Evolutionary conservation across 2,113 vertebrate species (phyloP).

Genomic region (rat (Rattus norvegicus)): DNA sequence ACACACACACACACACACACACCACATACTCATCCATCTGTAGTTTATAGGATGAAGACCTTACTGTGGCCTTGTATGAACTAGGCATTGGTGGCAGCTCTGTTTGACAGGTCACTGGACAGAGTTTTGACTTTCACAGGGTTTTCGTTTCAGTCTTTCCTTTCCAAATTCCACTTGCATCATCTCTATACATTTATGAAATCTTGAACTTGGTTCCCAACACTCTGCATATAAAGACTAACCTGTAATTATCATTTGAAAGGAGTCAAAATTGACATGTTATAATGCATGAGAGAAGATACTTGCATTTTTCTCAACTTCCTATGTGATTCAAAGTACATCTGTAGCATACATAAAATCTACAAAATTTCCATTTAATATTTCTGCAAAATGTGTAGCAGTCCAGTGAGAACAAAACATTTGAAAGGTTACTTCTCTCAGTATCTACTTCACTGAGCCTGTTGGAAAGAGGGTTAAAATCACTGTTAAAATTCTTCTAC

Average conservation of each 20-base stretch:
- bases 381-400: not conserved
- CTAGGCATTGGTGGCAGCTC: not conserved
- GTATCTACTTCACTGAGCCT: not conserved
- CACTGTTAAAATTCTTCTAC: conserved; percentile 5
- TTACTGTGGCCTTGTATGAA: not conserved
- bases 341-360: not conserved
- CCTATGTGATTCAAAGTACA: conserved; percentile 3
- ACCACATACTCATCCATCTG: not conserved
- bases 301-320: conserved; percentile 32
- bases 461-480: not conserved
- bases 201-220: not conserved
- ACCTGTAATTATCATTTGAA: not conserved
- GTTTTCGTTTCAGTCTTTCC: conserved; percentile 32
- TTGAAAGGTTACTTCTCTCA: conserved; percentile 5
- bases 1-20: not conserved
- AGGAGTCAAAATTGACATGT: not conserved
- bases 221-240: not conserved
- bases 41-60: not conserved
- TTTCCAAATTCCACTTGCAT: not conserved
- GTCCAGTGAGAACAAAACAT: not conserved
- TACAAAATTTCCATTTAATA: not conserved
- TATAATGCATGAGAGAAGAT: conserved; percentile 14
- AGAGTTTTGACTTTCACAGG: conserved; percentile 13
- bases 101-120: not conserved
- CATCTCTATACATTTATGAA: not conserved